Evolutionary conservation across 2,797 vertebrate species (phyloP).

Genomic region (Buceros bicornis): DNA sequence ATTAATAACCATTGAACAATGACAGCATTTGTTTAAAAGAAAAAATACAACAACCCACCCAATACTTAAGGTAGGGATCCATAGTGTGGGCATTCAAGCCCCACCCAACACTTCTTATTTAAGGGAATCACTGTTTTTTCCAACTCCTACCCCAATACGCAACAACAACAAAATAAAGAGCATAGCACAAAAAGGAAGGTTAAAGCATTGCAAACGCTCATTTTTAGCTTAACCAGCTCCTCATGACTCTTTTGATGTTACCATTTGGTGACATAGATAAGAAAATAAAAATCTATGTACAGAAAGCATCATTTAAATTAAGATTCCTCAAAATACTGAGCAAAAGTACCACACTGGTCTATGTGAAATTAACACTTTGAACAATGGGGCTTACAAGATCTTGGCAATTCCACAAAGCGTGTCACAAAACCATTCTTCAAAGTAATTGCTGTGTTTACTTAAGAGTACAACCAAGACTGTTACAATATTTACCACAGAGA

Average conservation of each 20-base stretch:
- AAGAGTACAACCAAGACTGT: background rate
- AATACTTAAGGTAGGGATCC: background rate
- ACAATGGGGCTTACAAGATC: background rate
- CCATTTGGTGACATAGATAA: background rate
- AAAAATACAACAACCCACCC: fast-evolving
- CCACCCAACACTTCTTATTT: background rate
- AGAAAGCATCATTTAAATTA: background rate
- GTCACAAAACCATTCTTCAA: background rate
- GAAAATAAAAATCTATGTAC: background rate
- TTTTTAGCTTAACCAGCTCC: background rate
- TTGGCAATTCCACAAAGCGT: background rate
- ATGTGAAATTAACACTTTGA: background rate
- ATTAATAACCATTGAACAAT: background rate
- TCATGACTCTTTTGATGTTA: background rate
- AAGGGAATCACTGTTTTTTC: background rate
- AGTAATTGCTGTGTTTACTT: background rate
- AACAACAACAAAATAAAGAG: background rate
- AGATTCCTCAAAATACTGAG: background rate
- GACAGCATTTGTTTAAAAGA: background rate
- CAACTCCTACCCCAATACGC: background rate
- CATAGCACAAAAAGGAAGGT: background rate
- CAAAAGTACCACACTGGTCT: background rate
- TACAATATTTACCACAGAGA: background rate
- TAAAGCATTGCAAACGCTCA: fast-evolving
- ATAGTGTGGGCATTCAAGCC: background rate